phyloP scores from a whole-genome alignment of 2,888 invertebrate genomes.

The Dioctria rufipes region DNA sequence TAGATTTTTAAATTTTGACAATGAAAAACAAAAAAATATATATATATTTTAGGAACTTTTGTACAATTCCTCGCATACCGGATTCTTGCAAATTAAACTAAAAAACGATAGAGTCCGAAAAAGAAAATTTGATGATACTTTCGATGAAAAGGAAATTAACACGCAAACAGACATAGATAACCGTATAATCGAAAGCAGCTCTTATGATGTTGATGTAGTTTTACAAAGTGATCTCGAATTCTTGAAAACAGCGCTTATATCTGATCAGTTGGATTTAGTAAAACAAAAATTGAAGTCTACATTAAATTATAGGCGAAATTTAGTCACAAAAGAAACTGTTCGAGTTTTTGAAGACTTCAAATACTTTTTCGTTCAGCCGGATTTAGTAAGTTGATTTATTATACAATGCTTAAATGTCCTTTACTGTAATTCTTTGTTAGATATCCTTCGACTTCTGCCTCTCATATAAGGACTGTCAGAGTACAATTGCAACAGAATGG shows the following conservation, averaged over 20 bases:
- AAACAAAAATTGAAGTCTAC: background rate
- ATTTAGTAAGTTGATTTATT: background rate
- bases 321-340: background rate
- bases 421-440: background rate
- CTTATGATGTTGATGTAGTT: background rate
- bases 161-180: background rate
- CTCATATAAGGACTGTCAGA: background rate
- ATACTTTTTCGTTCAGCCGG: too few species aligned
- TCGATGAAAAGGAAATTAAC: background rate
- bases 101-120: background rate
- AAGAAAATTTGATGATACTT: background rate
- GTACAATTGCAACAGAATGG: background rate
- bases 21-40: too few species aligned
- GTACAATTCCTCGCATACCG: too few species aligned
- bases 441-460: background rate
- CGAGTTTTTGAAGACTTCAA: background rate
- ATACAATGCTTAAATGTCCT: background rate
- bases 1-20: too few species aligned
- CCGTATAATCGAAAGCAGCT: too few species aligned
- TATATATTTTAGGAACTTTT: too few species aligned
- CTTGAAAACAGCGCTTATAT: too few species aligned
- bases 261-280: background rate
- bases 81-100: slow-evolving; percentile 7
- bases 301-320: background rate
- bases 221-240: background rate